A percentile compares a stretch with the other conserved stretches of the same genome.
phyloP scores from a whole-genome alignment of 1,140 invertebrate species.

The Drosophila setifemur region DNA sequence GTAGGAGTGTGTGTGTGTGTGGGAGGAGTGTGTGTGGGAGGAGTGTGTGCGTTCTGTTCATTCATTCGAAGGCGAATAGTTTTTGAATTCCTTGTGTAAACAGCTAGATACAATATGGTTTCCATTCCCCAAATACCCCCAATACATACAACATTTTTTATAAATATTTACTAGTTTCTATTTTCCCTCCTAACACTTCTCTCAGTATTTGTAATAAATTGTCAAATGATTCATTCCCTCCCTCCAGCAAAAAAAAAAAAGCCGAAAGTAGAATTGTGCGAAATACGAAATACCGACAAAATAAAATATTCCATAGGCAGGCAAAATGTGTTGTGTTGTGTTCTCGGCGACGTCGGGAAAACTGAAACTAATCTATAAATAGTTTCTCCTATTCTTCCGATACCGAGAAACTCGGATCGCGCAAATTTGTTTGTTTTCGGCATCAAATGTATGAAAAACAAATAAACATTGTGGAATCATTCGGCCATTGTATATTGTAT shows the following conservation, averaged over 20 bases:
- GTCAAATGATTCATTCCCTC: slow-evolving; percentile 37
- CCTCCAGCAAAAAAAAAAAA: no score
- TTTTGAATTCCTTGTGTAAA: neutral
- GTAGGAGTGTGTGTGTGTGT: no score
- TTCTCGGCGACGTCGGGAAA: slow-evolving; percentile 11
- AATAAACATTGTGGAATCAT: slow-evolving; percentile 32
- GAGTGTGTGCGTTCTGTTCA: slow-evolving; percentile 6
- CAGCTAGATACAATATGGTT: slow-evolving; percentile 24
- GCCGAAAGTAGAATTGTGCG: neutral
- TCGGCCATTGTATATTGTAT: no score
- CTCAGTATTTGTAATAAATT: slow-evolving; percentile 19
- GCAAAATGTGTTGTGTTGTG: slow-evolving; percentile 28
- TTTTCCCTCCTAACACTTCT: neutral
- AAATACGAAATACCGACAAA: neutral
- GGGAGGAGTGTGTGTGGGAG: no score
- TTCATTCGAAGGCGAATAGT: slow-evolving; percentile 27
- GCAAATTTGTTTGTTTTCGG: slow-evolving; percentile 38
- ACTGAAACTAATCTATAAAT: slow-evolving; percentile 36
- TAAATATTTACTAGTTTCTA: slow-evolving; percentile 39
- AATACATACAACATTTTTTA: slow-evolving; percentile 17
- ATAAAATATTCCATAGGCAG: slow-evolving; percentile 36
- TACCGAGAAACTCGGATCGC: slow-evolving; percentile 22
- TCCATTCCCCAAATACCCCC: slow-evolving; percentile 8
- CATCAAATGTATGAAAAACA: slow-evolving; percentile 37
- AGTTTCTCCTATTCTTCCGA: slow-evolving; percentile 29